Evolutionary conservation across 1,140 invertebrate genomes (phyloP).

Genomic region (Rhopalosiphum padi): DNA sequence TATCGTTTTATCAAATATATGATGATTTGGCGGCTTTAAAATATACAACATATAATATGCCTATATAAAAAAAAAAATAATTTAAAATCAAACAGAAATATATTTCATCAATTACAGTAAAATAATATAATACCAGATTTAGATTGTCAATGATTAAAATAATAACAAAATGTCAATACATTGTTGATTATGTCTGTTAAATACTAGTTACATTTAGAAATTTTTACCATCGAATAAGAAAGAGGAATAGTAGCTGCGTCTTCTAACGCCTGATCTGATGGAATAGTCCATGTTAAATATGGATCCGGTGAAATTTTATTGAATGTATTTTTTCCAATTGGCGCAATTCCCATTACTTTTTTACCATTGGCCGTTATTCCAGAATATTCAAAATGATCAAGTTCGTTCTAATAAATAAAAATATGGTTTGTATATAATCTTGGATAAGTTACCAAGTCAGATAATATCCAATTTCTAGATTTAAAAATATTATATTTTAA

Average conservation of each 20-base stretch:
- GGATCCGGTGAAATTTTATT: constrained; percentile 55
- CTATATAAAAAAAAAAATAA: not conserved
- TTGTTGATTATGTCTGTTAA: not conserved
- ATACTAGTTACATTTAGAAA: not conserved
- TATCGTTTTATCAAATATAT: constrained; percentile 60
- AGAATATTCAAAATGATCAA: constrained; percentile 56
- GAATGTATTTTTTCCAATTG: constrained; percentile 4
- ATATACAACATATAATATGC: constrained; percentile 54
- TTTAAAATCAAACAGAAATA: not conserved
- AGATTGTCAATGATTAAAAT: not conserved
- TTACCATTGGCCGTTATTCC: not conserved
- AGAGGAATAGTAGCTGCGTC: constrained; percentile 70
- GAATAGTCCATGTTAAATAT: constrained; percentile 65
- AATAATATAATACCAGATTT: not conserved
- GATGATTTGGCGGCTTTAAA: not conserved
- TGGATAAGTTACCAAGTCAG: not conserved
- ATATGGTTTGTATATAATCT: not conserved
- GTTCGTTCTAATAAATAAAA: constrained; percentile 36
- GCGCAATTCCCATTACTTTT: constrained; percentile 41
- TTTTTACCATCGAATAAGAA: constrained; percentile 61
- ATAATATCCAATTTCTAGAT: not conserved
- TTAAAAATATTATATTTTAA: too few species aligned
- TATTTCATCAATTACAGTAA: not conserved
- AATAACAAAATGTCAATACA: not conserved
- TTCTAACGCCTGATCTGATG: constrained; percentile 67